A percentile compares a stretch with the other conserved stretches of the same genome.
phyloP scores from a whole-genome alignment of 92 coral and sea anemone species.

The Zoanthus gigantus region DNA sequence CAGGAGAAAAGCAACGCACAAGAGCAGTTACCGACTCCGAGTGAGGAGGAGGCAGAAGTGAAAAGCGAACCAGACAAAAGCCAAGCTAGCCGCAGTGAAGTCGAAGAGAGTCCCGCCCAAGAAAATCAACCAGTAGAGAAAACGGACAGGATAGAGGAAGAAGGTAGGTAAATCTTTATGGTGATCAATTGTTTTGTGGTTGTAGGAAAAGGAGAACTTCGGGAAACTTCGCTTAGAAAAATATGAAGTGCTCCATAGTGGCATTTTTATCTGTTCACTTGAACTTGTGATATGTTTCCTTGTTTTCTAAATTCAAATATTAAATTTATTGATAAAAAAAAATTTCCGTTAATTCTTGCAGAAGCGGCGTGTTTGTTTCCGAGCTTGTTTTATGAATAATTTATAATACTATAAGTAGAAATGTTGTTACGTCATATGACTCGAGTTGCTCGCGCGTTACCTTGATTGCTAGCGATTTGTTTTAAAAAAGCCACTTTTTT shows the following conservation, averaged over 20 bases:
- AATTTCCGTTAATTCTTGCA: not conserved
- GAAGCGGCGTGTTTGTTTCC: not conserved
- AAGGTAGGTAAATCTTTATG: conserved; percentile 28
- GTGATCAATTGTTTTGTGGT: not conserved
- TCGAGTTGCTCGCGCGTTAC: too few species aligned
- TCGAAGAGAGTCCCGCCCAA: not conserved
- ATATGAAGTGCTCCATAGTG: not conserved
- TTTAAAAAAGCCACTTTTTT: too few species aligned
- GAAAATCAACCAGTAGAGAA: conserved; percentile 22
- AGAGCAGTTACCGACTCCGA: conserved; percentile 24
- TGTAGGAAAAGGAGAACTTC: not conserved
- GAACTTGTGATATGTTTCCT: not conserved
- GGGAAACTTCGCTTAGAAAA: not conserved
- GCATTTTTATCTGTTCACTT: not conserved
- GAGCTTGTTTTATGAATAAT: not conserved
- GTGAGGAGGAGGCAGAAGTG: conserved; percentile 8
- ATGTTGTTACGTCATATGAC: not conserved
- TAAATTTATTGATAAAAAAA: not conserved
- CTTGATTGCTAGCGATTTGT: too few species aligned
- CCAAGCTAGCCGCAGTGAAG: not conserved
- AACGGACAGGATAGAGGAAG: not conserved
- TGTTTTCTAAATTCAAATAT: not conserved
- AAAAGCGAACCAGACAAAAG: conserved; percentile 29
- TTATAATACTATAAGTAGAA: not conserved
- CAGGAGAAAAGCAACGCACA: not conserved